These are phyloP conservation scores for Oncorhynchus keta DNA, from an alignment of 2,113 vertebrate species.

Conservation along the genomic window DNA sequence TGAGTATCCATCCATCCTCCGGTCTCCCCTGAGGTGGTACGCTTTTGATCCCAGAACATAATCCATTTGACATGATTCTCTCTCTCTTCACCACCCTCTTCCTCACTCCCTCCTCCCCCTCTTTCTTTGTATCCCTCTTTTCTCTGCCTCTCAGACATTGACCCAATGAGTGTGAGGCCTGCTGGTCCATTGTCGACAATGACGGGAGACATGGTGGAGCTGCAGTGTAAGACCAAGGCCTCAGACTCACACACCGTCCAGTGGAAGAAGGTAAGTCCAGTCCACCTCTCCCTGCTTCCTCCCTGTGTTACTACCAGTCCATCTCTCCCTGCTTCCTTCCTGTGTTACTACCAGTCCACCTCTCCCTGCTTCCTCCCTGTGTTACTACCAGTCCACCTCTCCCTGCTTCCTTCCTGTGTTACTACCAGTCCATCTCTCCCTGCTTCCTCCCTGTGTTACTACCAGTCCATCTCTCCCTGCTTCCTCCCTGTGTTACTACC, in stretches of 20 bases:
- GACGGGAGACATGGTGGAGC: constrained; percentile 55
- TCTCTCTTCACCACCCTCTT: constrained; percentile 21
- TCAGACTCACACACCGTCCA: constrained; percentile 61
- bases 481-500: neutral
- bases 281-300: neutral
- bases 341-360: neutral
- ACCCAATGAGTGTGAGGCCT: constrained; percentile 65
- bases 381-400: neutral
- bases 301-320: neutral
- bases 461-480: too few species aligned
- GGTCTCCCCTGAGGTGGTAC: constrained; percentile 1
- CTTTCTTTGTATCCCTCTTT: neutral
- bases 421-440: neutral
- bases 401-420: neutral
- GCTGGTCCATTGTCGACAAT: constrained; percentile 43
- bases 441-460: neutral
- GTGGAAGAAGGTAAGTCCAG: constrained; percentile 81
- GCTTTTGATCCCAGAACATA: too few species aligned
- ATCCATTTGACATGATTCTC: neutral
- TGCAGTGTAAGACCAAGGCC: constrained; percentile 73
- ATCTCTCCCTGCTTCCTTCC: neutral
- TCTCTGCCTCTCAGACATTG: constrained; percentile 72
- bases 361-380: too few species aligned
- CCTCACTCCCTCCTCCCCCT: neutral
- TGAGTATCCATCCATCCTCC: constrained; percentile 64